phyloP scores from a whole-genome alignment of 2,888 invertebrate species.

The Sphaerophoria taeniata region DNA sequence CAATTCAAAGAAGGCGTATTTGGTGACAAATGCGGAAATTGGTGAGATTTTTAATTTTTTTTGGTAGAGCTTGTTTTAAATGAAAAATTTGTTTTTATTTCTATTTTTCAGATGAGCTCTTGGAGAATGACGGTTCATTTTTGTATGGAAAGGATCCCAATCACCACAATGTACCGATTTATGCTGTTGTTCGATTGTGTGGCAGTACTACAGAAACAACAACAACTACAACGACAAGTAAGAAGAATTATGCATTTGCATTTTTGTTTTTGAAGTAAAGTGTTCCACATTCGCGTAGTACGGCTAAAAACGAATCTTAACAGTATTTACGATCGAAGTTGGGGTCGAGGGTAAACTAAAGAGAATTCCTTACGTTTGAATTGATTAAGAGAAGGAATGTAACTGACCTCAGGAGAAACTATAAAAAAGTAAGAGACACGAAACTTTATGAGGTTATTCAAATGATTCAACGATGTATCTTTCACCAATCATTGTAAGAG shows the following conservation, averaged over 20 bases:
- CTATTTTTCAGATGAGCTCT: slow-evolving; percentile 78
- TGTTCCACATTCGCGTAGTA: too few species aligned
- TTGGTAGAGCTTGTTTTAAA: not conserved
- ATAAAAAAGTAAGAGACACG: too few species aligned
- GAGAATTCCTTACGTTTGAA: too few species aligned
- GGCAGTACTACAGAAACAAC: slow-evolving; percentile 42
- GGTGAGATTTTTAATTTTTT: slow-evolving; percentile 78
- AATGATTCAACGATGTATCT: too few species aligned
- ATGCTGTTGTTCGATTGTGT: slow-evolving; percentile 85
- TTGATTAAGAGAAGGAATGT: too few species aligned
- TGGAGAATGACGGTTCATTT: slow-evolving; percentile 84
- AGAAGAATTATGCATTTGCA: not conserved
- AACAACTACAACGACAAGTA: slow-evolving; percentile 37
- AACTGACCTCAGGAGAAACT: too few species aligned
- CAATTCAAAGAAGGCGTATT: slow-evolving; percentile 83
- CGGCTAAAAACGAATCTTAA: too few species aligned
- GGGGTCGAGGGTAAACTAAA: too few species aligned
- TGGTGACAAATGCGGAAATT: slow-evolving; percentile 83
- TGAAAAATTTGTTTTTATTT: too few species aligned
- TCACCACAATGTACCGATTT: slow-evolving; percentile 84
- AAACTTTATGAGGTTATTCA: too few species aligned
- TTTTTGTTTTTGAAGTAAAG: not conserved
- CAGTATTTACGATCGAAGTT: too few species aligned
- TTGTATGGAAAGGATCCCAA: slow-evolving; percentile 85
- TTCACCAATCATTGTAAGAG: too few species aligned